Evolutionary conservation across 35 echinoderm and acorn worm genomes (phyloP).

Genomic region (Strongylocentrotus purpuratus): DNA sequence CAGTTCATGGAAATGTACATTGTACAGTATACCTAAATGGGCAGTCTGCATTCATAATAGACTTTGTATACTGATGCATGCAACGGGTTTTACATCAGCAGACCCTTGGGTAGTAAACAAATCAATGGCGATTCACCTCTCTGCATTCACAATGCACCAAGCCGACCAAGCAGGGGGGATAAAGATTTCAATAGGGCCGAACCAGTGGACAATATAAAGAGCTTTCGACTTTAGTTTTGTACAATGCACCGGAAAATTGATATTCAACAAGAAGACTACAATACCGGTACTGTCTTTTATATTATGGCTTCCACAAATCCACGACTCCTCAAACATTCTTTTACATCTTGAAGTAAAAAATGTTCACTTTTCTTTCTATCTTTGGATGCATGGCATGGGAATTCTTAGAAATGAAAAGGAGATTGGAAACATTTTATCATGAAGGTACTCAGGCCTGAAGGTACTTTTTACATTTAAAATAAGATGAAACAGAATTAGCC

Average conservation of each 20-base stretch:
- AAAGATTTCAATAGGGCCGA: neutral
- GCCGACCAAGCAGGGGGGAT: neutral
- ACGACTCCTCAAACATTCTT: neutral
- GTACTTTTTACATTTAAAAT: too few relatives aligned
- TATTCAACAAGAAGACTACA: neutral
- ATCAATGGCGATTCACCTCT: conserved; percentile 9
- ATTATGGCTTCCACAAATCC: neutral
- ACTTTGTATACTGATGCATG: neutral
- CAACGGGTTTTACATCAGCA: neutral
- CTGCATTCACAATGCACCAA: neutral
- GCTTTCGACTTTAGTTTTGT: neutral
- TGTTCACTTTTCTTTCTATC: neutral
- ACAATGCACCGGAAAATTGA: neutral
- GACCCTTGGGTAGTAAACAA: conserved; percentile 8
- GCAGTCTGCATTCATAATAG: too few relatives aligned
- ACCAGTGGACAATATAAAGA: neutral
- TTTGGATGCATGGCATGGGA: neutral
- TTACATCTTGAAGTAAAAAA: neutral
- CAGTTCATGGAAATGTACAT: too few relatives aligned
- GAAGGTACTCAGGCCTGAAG: neutral
- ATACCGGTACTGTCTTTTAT: neutral
- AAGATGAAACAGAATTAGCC: too few relatives aligned
- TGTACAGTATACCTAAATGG: too few relatives aligned
- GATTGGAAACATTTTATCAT: neutral
- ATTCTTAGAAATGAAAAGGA: neutral